These are phyloP conservation scores for Bellardia pandia DNA, from an alignment of 2,888 invertebrate species.

Conservation along the genomic window DNA sequence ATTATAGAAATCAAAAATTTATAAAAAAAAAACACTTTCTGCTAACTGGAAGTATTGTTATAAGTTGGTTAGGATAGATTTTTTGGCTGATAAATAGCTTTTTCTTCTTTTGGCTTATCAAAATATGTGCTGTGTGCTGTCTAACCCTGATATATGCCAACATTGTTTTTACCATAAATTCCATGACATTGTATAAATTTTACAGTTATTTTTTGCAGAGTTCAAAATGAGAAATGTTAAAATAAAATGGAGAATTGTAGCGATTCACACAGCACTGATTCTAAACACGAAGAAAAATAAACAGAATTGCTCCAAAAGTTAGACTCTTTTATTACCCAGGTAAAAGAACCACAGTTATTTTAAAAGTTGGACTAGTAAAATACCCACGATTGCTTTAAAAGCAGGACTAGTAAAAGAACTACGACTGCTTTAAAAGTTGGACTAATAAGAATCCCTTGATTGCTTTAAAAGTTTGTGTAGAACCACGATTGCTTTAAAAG, in stretches of 20 bases:
- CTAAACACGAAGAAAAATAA: too few species aligned
- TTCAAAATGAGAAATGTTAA: background rate
- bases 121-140: background rate
- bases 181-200: conserved; percentile 42
- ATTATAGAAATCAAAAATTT: background rate
- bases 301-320: too few species aligned
- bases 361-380: too few species aligned
- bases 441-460: too few species aligned
- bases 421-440: too few species aligned
- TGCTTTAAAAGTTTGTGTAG: too few species aligned
- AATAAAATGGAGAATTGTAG: background rate
- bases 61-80: conserved; percentile 25
- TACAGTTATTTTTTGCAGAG: background rate
- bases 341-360: too few species aligned
- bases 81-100: conserved; percentile 21
- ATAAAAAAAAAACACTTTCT: background rate
- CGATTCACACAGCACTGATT: background rate
- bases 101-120: background rate
- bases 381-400: too few species aligned
- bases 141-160: conserved; percentile 42
- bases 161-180: conserved; percentile 37
- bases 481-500: too few species aligned
- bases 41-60: background rate
- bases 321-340: too few species aligned
- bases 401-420: too few species aligned